Evolutionary conservation across 2,797 vertebrate species (phyloP).

Genomic region (Pseudomugil tenellus): DNA sequence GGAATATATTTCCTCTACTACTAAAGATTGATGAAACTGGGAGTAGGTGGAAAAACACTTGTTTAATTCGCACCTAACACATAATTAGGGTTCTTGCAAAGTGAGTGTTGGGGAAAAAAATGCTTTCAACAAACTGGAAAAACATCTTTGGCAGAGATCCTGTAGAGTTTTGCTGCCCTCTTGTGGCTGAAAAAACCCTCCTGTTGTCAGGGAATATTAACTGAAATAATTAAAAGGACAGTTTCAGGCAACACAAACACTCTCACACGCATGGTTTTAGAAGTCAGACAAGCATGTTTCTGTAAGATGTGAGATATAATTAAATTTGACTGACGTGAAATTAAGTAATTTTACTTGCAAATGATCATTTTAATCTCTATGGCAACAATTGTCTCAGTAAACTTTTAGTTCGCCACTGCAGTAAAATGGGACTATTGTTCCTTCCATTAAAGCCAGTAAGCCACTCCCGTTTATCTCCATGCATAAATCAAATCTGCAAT

Average conservation of each 20-base stretch:
- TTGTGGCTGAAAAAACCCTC: constrained; percentile 55
- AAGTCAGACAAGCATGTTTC: neutral
- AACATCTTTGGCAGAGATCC: neutral
- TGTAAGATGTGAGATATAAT: neutral
- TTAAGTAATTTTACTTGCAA: constrained; percentile 4
- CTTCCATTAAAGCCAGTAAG: neutral
- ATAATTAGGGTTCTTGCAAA: neutral
- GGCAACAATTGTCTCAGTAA: neutral
- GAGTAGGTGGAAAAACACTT: neutral
- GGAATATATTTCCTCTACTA: neutral
- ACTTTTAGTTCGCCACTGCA: no score
- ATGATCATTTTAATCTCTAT: constrained; percentile 6
- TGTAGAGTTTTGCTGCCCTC: constrained; percentile 70
- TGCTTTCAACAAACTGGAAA: neutral
- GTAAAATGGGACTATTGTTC: no score
- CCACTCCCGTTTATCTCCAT: neutral
- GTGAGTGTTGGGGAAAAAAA: neutral
- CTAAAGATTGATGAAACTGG: neutral
- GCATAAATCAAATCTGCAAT: neutral
- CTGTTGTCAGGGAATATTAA: no score
- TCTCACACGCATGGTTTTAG: neutral
- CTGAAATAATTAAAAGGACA: no score
- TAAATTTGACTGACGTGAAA: neutral
- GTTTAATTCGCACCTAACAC: neutral
- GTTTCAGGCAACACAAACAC: no score